Base-by-base conservation (phyloP, 2,797 vertebrate genomes). In the Netta rufina region DNA sequence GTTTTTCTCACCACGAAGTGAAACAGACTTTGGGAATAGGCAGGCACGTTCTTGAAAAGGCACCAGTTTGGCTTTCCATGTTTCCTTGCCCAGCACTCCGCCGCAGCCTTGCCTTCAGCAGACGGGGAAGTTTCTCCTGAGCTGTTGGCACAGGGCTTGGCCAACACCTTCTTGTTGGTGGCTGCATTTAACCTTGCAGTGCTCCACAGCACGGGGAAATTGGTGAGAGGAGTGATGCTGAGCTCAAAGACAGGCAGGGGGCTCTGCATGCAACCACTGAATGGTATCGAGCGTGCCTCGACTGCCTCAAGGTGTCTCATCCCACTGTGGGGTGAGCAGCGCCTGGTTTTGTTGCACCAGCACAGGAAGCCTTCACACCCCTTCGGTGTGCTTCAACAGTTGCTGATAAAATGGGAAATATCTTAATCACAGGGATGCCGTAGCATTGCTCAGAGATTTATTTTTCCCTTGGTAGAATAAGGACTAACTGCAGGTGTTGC, bases 1-100 rank as follows among this genome's bases (percentile, higher is more conserved):
- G 47, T 28, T 8, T 67, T 69, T 18, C 82, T 70, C 82, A 76
- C 47, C 13, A 57, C 73, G 80, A 97, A 97, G 69, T 27, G 95
- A 92, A 92, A 97, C 92, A 80, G 72, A 2, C 24, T 41, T 72
- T 64, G 0, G 6, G 77, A 11, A 4, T 70, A 30, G 3, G 24
- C 56, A 7, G 4, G 32, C 2, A 0, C 51, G 84, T 78, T 94
- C 90, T 92, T 96, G 54, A 91, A 95, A 88, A 93, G 85, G 83
- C 74, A 0, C 21, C 11, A 0, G 25, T 19, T 77, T 0, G 9
- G 32, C 91, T 95, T 96, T 94, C 92, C 93, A 95, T 93, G 94
- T 75, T 95, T 93, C 88, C 43, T 21, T 49, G 38, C 45, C 60
- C 5, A 2, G 3, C 4, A 27, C 60, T 49, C 71, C 3, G n/a